Evolutionary conservation across 2,888 invertebrate genomes (phyloP).

Genomic region (Xanthia togata): DNA sequence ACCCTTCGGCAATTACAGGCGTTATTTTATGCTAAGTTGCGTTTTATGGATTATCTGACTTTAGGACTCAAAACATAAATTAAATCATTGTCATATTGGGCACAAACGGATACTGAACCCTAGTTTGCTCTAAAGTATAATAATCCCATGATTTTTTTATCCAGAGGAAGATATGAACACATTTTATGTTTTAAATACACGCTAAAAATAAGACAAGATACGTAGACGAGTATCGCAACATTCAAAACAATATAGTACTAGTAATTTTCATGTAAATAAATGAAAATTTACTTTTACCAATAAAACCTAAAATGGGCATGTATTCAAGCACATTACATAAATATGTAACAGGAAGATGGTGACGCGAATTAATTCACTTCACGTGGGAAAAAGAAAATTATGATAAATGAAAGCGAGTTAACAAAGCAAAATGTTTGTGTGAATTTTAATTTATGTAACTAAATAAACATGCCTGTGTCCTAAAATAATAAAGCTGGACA

Average conservation of each 20-base stretch:
- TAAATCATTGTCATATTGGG: neutral
- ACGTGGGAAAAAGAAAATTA: conserved; percentile 57
- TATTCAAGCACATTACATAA: conserved; percentile 61
- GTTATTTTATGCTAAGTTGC: no score
- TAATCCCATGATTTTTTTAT: neutral
- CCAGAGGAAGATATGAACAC: neutral
- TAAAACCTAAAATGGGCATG: conserved; percentile 55
- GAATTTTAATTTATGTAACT: conserved; percentile 49
- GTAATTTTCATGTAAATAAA: conserved; percentile 35
- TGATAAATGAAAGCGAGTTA: conserved; percentile 55
- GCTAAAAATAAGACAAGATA: no score
- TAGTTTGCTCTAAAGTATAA: neutral
- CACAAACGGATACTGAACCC: neutral
- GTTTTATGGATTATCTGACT: conserved; percentile 10
- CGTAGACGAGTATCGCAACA: neutral
- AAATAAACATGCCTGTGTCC: conserved; percentile 26
- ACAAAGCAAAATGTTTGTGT: conserved; percentile 50
- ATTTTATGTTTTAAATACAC: neutral
- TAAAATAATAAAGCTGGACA: conserved; percentile 22
- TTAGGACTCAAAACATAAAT: neutral
- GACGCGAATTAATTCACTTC: conserved; percentile 62
- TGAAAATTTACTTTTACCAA: conserved; percentile 51
- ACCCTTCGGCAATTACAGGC: no score
- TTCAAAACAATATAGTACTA: neutral
- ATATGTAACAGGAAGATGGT: conserved; percentile 66